A percentile compares a stretch with the other conserved stretches of the same genome.
phyloP scores from a whole-genome alignment of 2,888 invertebrate genomes.

The Parapristionchus giblindavisi region DNA sequence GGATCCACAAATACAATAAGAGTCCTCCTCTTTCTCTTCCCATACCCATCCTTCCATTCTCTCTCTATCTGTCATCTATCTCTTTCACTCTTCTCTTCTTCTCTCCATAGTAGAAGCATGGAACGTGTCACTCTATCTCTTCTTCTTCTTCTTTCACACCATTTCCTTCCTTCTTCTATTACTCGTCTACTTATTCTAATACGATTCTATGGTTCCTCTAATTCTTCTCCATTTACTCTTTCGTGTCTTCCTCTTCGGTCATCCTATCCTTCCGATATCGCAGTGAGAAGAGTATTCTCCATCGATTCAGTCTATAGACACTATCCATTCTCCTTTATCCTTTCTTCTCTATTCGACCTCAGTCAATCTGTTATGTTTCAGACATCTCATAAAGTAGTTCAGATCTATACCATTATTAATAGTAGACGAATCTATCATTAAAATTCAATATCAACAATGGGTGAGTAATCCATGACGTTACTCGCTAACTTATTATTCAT shows the following conservation, averaged over 20 bases:
- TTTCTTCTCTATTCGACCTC: too few species aligned
- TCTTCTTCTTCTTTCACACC: background rate
- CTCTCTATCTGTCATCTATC: background rate
- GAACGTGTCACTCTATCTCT: slow-evolving; percentile 30
- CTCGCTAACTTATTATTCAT: too few species aligned
- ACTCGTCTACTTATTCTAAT: slow-evolving; percentile 19
- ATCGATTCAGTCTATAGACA: too few species aligned
- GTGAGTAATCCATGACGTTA: too few species aligned
- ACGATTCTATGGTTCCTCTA: slow-evolving; percentile 21
- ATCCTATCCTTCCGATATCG: background rate
- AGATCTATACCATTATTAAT: too few species aligned
- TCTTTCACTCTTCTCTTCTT: background rate
- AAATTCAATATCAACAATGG: too few species aligned
- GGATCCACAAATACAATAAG: background rate
- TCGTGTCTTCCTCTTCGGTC: slow-evolving; percentile 18
- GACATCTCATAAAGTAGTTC: too few species aligned
- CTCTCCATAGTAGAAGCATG: background rate
- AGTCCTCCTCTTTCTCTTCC: slow-evolving; percentile 8
- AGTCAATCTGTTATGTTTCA: too few species aligned
- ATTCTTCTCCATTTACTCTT: slow-evolving; percentile 3
- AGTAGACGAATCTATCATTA: too few species aligned
- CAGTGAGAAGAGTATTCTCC: too few species aligned
- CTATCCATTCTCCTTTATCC: too few species aligned
- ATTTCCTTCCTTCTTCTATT: background rate
- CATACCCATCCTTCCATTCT: background rate